Conservation (phyloP, 2,888 invertebrate genomes). For the Macrophya annulata region DNA sequence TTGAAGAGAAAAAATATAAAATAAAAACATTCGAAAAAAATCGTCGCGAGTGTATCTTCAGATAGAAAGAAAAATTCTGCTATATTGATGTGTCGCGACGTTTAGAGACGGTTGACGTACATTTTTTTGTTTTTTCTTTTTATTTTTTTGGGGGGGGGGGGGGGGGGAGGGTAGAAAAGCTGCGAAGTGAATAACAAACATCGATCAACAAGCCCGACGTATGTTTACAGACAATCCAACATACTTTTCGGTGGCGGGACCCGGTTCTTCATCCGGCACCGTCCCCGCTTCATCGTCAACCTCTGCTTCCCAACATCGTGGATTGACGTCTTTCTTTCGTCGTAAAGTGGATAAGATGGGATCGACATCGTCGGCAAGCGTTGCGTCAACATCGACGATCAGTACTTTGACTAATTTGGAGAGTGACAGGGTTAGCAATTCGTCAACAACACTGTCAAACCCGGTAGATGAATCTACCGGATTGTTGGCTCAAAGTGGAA, state of each 20-base stretch:
- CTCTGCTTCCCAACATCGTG: constrained; percentile 63
- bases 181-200: not conserved
- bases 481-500: constrained; percentile 63
- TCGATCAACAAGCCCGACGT: constrained; percentile 58
- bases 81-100: not conserved
- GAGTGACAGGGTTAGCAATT: constrained; percentile 63
- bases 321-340: constrained; percentile 72
- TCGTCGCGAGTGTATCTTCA: not conserved
- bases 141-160: not conserved
- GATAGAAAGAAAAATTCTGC: not conserved
- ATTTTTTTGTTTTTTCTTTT: not conserved
- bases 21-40: too few species aligned
- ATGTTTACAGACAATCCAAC: constrained; percentile 88
- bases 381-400: constrained; percentile 67
- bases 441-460: constrained; percentile 68
- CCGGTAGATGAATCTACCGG: constrained; percentile 66
- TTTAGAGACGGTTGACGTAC: not conserved
- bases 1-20: not conserved
- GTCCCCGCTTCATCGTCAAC: constrained; percentile 59
- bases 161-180: too few species aligned
- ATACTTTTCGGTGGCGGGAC: constrained; percentile 86
- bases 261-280: constrained; percentile 67
- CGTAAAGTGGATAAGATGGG: constrained; percentile 67
- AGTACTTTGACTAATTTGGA: constrained; percentile 67
- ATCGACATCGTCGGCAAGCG: constrained; percentile 68